Evolutionary conservation across 2,113 vertebrate species (phyloP).

Genomic region (Poecilia latipinna): DNA sequence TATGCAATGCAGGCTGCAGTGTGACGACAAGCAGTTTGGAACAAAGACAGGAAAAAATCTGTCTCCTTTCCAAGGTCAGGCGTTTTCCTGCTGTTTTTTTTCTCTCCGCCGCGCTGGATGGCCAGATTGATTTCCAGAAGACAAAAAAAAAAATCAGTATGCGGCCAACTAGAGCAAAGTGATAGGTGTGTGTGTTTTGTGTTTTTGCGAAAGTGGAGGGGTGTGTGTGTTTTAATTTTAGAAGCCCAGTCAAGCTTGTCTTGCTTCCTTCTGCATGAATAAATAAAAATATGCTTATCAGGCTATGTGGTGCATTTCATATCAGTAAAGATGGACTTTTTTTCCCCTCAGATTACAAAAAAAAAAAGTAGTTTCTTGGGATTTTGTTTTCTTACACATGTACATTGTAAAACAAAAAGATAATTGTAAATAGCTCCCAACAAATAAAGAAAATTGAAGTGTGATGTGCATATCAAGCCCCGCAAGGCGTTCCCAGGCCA

Average conservation of each 20-base stretch:
- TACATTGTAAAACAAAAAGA: not conserved
- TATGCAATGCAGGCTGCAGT: constrained; percentile 9
- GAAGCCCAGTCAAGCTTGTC: not conserved
- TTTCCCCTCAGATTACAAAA: not conserved
- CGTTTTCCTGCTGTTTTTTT: constrained; percentile 46
- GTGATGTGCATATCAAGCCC: no score
- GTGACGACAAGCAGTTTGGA: constrained; percentile 54
- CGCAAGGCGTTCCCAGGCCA: no score
- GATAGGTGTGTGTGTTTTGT: not conserved
- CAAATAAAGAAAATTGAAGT: not conserved
- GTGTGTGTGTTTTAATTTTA: constrained; percentile 16
- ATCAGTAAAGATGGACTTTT: not conserved
- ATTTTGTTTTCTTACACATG: not conserved
- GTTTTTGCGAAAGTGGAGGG: constrained; percentile 13
- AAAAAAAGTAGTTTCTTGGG: not conserved
- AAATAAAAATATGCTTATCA: constrained; percentile 24
- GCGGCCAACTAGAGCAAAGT: constrained; percentile 45
- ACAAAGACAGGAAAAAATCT: constrained; percentile 77
- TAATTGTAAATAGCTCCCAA: not conserved
- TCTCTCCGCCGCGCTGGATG: constrained; percentile 19
- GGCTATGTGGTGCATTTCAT: not conserved
- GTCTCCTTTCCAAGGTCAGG: constrained; percentile 57
- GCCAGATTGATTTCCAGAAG: constrained; percentile 37
- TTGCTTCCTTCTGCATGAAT: constrained; percentile 17
- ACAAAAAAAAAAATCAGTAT: constrained; percentile 31